Conservation (phyloP, 1,140 invertebrate genomes). For the Teleogryllus occipitalis region DNA sequence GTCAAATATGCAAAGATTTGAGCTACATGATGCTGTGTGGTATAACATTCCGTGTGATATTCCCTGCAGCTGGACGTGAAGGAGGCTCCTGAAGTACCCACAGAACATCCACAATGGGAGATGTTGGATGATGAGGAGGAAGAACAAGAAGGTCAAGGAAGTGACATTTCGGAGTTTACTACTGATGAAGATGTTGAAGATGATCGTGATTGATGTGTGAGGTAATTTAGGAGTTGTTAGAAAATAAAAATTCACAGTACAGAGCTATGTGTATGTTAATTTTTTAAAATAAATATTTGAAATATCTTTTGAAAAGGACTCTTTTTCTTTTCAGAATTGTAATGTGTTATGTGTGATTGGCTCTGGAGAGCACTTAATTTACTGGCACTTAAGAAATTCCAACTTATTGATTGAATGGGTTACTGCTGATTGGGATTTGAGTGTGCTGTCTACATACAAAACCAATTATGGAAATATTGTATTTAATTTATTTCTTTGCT, state of each 20-base stretch:
- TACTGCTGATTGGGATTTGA: too few species aligned
- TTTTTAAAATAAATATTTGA: neutral
- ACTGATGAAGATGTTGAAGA: slow-evolving; percentile 60
- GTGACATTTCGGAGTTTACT: slow-evolving; percentile 60
- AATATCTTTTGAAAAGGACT: neutral
- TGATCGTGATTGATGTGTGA: slow-evolving; percentile 34
- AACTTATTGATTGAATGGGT: neutral
- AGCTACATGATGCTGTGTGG: neutral
- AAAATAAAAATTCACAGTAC: neutral
- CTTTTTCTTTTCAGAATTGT: neutral
- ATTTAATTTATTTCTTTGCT: neutral
- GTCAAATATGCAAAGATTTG: neutral
- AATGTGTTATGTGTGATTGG: neutral
- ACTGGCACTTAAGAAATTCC: neutral
- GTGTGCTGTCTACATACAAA: too few species aligned
- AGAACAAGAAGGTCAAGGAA: slow-evolving; percentile 55
- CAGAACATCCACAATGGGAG: slow-evolving; percentile 93
- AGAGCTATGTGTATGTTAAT: neutral
- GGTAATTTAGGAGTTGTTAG: neutral
- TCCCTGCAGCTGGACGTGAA: slow-evolving; percentile 77
- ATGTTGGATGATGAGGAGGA: slow-evolving; percentile 89
- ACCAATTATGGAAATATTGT: too few species aligned
- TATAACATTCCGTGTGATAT: neutral
- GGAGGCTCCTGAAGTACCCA: slow-evolving; percentile 81
- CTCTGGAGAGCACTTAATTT: neutral